Evolutionary conservation across 2,113 vertebrate species (phyloP).

Genomic region (Theristicus caerulescens): DNA sequence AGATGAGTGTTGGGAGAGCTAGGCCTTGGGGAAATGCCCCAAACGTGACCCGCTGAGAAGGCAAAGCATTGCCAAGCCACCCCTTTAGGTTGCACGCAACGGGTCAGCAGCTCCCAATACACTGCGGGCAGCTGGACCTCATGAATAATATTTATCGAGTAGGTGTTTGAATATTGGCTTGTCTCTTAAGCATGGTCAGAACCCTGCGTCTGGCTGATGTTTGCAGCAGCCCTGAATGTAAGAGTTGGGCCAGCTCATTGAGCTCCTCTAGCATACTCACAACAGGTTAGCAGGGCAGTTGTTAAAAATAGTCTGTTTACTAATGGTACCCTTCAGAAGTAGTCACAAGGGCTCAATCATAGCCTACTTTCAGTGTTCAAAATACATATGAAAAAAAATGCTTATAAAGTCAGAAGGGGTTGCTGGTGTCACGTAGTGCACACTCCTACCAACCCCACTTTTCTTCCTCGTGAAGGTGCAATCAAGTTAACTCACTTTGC

Average conservation of each 20-base stretch:
- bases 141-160: neutral
- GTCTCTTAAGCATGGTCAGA: neutral
- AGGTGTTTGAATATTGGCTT: neutral
- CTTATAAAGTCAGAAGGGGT: neutral
- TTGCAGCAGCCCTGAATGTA: neutral
- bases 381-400: neutral
- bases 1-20: neutral
- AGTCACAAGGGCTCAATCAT: neutral
- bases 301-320: neutral
- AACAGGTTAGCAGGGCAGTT: neutral
- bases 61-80: fast-evolving
- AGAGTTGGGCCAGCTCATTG: neutral
- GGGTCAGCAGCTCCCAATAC: neutral
- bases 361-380: neutral
- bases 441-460: neutral
- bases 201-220: neutral
- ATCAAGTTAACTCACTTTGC: neutral
- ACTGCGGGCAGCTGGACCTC: neutral
- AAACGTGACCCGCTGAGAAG: neutral
- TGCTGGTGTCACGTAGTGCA: neutral
- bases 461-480: neutral
- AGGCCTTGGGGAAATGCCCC: neutral
- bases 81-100: fast-evolving
- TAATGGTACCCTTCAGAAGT: neutral
- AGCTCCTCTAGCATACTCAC: neutral